Evolutionary conservation across 2,113 vertebrate genomes (phyloP), one percentile per base, ranked within the genome.

Genomic region (Toxotes jaculatrix): DNA sequence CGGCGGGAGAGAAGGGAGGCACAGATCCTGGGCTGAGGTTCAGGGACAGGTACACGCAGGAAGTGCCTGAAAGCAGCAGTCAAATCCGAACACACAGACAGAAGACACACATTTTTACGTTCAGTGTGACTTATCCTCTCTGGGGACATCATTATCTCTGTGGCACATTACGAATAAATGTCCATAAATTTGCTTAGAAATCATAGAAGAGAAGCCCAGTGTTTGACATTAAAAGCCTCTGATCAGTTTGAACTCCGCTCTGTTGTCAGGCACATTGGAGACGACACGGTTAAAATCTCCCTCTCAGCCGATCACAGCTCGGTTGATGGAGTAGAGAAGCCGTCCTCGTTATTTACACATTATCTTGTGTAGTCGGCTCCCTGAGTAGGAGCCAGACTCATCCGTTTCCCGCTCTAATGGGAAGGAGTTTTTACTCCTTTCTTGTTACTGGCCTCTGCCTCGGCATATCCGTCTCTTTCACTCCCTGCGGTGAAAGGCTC

Each of bases 291-390:
- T 23, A 55, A 55, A 55, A 23, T 55, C 56, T 57, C 49, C 40
- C 59, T 31, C 63, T 87, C 74, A 45, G 65, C 71, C 9, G 27
- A 27, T 1, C 27, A 27, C 27, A 40, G 70, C 55, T 8, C 4
- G 4, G 47, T 10, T 77, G 83, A 90, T 66, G 65, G 74, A 88
- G 75, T 27, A 14, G 27, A 87, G 84, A 80, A 40, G 5, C 80
- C 61, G 0, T 56, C 45, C 79, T 91, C 74, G 70, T 90, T 86
- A 81, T 89, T 83, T 75, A 79, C 74, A 72, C 83, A 13, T 85
- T 87, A 86, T 77, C 77, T 56, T 1, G 64, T 16, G 55, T 10
- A 23, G 72, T 77, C 34, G 19, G 64, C 59, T 72, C 71, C 49
- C 69, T 73, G 36, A 66, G 57, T 74, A 60, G 42, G 66, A 78